Evolutionary conservation across 2,797 vertebrate species (phyloP).

Genomic region (Mus spretus): DNA sequence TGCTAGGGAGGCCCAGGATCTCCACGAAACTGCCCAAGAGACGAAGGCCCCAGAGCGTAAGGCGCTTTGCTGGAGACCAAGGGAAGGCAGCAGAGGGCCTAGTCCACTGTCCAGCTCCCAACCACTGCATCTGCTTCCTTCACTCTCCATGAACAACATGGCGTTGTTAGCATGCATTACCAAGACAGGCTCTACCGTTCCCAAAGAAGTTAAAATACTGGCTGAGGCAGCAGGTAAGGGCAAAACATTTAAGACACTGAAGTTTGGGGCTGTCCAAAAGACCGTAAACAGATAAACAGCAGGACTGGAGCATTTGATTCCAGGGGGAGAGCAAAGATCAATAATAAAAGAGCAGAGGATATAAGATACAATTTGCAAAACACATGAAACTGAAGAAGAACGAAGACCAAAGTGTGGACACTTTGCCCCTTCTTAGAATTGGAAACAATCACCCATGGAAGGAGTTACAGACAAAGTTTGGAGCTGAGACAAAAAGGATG

Average conservation of each 20-base stretch:
- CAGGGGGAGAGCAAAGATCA: fast-evolving
- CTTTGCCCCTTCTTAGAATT: no score
- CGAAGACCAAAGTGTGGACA: no score
- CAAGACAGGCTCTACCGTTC: not conserved
- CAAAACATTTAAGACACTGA: not conserved
- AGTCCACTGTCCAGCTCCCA: not conserved
- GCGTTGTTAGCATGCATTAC: not conserved
- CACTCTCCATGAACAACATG: not conserved
- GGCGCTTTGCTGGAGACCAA: not conserved
- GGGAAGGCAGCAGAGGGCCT: not conserved
- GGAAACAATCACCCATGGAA: no score
- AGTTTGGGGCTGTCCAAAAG: not conserved
- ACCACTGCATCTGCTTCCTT: not conserved
- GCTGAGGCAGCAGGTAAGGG: not conserved
- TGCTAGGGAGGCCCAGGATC: not conserved
- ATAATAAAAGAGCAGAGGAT: not conserved
- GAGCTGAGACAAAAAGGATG: no score
- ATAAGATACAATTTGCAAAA: no score
- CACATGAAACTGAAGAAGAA: no score
- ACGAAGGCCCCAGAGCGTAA: not conserved
- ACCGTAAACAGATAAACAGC: not conserved
- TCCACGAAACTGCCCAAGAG: not conserved
- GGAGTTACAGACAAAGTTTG: no score
- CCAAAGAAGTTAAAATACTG: not conserved
- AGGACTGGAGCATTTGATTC: not conserved